Conservation (phyloP, 1,140 invertebrate species). For the Pogonus chalceus region DNA sequence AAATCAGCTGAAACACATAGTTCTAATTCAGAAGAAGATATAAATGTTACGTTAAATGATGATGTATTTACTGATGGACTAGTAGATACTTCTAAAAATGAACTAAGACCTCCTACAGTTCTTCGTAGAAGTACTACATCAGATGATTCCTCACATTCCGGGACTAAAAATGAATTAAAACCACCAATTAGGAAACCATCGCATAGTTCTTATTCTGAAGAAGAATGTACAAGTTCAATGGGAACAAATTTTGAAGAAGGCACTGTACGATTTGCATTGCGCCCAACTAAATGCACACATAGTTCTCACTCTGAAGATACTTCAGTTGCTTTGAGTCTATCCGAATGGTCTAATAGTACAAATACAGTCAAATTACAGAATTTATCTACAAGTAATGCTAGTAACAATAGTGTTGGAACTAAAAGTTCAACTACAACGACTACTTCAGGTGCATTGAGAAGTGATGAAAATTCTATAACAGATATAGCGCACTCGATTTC, state of each 20-base stretch:
- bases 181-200: conserved; percentile 42
- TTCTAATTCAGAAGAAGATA: conserved; percentile 52
- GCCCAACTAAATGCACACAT: conserved; percentile 62
- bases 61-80: conserved; percentile 46
- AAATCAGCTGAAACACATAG: conserved; percentile 44
- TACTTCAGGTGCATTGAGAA: conserved; percentile 43
- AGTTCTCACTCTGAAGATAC: conserved; percentile 75
- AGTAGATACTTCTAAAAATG: conserved; percentile 22
- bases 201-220: conserved; percentile 55
- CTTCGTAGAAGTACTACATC: conserved; percentile 30
- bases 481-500: conserved; percentile 47
- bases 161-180: conserved; percentile 20
- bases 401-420: conserved; percentile 31
- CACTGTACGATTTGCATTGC: conserved; percentile 63
- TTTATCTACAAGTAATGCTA: conserved; percentile 47
- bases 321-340: conserved; percentile 69
- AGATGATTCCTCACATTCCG: conserved; percentile 32
- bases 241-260: conserved; percentile 61
- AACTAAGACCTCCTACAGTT: conserved; percentile 30
- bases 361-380: conserved; percentile 67
- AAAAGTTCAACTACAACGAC: conserved; percentile 51
- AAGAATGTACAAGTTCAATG: conserved; percentile 45
- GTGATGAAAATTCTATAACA: conserved; percentile 44
- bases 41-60: conserved; percentile 44
- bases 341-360: conserved; percentile 74